Evolutionary conservation across 2,797 vertebrate genomes (phyloP).

Genomic region (Phataginus tetradactyla): DNA sequence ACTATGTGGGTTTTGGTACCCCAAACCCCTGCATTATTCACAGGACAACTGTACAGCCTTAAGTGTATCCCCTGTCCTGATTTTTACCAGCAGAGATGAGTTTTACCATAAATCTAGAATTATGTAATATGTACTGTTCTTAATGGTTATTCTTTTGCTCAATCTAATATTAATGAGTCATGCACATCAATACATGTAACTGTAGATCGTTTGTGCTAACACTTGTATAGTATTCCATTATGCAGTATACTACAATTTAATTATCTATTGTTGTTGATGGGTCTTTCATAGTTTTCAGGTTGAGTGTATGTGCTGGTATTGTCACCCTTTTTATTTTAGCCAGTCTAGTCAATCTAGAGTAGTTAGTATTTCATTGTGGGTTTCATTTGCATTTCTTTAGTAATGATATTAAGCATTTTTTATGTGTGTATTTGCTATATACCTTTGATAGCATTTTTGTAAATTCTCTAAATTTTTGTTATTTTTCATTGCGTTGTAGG

Average conservation of each 20-base stretch:
- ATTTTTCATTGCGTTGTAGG: background rate
- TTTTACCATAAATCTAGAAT: background rate
- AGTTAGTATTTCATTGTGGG: background rate
- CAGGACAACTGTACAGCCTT: background rate
- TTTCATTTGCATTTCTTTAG: background rate
- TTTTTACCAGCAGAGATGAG: background rate
- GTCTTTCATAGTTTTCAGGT: background rate
- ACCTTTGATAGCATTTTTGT: background rate
- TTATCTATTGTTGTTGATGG: background rate
- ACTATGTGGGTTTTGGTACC: no score
- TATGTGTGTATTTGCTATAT: background rate
- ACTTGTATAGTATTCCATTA: background rate
- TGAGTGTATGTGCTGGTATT: background rate
- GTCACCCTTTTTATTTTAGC: background rate
- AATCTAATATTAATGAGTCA: background rate
- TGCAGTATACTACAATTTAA: background rate
- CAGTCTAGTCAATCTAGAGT: background rate
- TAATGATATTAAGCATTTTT: background rate
- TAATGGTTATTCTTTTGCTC: background rate
- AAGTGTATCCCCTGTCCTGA: background rate
- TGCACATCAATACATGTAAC: background rate
- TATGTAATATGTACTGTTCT: background rate
- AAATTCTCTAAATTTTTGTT: background rate
- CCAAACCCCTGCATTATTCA: no score
- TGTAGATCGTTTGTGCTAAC: background rate